Conservation (phyloP, 2,888 invertebrate species). For the Himalopsyche tibetana region DNA sequence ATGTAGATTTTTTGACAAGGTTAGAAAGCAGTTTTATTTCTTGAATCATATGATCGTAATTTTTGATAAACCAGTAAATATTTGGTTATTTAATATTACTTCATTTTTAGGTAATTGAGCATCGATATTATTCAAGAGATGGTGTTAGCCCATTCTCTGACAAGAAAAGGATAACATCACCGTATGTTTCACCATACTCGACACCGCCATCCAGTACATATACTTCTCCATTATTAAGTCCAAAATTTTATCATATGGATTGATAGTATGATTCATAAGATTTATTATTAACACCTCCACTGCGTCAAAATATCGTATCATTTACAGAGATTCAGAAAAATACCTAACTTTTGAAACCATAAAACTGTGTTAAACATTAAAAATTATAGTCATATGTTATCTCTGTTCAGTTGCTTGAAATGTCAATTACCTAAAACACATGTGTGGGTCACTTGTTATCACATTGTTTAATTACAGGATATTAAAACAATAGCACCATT, state of each 20-base stretch:
- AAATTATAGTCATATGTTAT: too few relatives aligned
- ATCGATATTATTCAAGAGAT: slow-evolving; percentile 75
- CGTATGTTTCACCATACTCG: slow-evolving; percentile 71
- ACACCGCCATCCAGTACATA: slow-evolving; percentile 73
- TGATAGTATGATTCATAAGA: slow-evolving; percentile 65
- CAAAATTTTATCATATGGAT: slow-evolving; percentile 79
- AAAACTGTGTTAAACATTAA: too few relatives aligned
- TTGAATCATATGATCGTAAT: not conserved
- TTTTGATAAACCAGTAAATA: too few relatives aligned
- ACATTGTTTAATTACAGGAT: too few relatives aligned
- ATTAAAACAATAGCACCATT: too few relatives aligned
- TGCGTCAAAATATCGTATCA: too few relatives aligned
- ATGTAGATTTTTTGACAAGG: slow-evolving; percentile 95
- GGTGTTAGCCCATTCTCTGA: slow-evolving; percentile 76
- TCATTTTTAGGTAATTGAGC: slow-evolving; percentile 74
- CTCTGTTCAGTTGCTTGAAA: too few relatives aligned
- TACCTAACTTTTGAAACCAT: too few relatives aligned
- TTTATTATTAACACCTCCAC: not conserved
- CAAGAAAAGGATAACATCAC: slow-evolving; percentile 73
- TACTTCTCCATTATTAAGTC: slow-evolving; percentile 74
- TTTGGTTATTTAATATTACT: not conserved
- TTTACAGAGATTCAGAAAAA: too few relatives aligned
- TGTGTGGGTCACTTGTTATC: too few relatives aligned
- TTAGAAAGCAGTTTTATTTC: slow-evolving; percentile 66
- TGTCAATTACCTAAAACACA: too few relatives aligned